Percentiles rank a stretch among this genome's conserved stretches.
phyloP scores from a whole-genome alignment of 1,140 invertebrate species.

The Epicauta chinensis region DNA sequence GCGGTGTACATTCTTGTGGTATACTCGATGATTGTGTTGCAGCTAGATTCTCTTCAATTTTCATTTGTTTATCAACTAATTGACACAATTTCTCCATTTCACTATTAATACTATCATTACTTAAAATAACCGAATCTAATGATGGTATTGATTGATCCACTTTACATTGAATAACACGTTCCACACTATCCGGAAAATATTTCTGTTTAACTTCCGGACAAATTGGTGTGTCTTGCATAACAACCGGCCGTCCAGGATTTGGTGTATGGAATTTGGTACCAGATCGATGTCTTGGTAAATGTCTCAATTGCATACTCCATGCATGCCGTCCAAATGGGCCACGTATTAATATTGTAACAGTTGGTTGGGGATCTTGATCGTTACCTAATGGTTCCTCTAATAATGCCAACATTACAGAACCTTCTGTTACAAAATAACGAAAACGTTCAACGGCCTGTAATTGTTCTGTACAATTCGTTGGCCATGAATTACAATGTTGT shows the following conservation, averaged over 20 bases:
- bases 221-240: conserved; percentile 61
- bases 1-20: conserved; percentile 57
- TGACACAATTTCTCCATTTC: conserved; percentile 52
- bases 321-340: conserved; percentile 89
- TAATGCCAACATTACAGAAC: conserved; percentile 80
- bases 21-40: conserved; percentile 42
- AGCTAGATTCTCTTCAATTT: conserved; percentile 40
- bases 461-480: conserved; percentile 47
- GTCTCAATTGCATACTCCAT: conserved; percentile 86
- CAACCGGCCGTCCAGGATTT: conserved; percentile 72
- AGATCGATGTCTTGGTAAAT: conserved; percentile 72
- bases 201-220: conserved; percentile 59
- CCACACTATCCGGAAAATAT: conserved; percentile 78
- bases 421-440: conserved; percentile 88
- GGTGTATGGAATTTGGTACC: conserved; percentile 60
- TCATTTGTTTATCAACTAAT: conserved; percentile 45
- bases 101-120: conserved; percentile 45
- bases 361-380: conserved; percentile 70
- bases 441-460: conserved; percentile 60
- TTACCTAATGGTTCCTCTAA: conserved; percentile 86
- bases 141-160: conserved; percentile 70
- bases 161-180: conserved; percentile 72
- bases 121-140: conserved; percentile 54
- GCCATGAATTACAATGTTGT: conserved; percentile 66
- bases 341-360: conserved; percentile 74